phyloP scores from a whole-genome alignment of 2,888 invertebrate genomes.

The Sialis fuliginosa region DNA sequence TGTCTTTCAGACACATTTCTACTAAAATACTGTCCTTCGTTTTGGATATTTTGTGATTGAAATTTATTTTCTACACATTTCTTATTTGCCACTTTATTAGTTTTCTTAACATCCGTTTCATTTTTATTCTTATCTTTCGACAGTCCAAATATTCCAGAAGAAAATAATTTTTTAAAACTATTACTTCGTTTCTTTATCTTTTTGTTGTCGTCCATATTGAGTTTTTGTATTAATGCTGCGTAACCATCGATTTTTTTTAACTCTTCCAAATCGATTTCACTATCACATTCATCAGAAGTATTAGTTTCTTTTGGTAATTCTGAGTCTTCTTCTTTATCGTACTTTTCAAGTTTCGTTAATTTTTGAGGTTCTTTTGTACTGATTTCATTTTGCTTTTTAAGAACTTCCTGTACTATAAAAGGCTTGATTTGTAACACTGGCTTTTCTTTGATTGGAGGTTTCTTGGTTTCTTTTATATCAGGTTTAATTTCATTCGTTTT shows the following conservation, averaged over 20 bases:
- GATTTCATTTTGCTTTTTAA: no score
- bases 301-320: neutral
- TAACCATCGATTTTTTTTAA: constrained; percentile 17
- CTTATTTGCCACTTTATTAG: constrained; percentile 7
- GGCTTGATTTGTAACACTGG: no score
- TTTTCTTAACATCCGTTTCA: constrained; percentile 14
- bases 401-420: no score
- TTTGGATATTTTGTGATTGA: constrained; percentile 17
- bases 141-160: constrained; percentile 10
- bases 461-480: no score
- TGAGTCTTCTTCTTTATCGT: constrained; percentile 3
- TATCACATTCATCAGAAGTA: neutral
- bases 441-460: no score
- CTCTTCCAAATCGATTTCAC: neutral
- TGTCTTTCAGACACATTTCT: neutral
- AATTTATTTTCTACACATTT: constrained; percentile 15
- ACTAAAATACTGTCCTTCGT: constrained; percentile 16
- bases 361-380: neutral
- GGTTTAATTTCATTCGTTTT: no score
- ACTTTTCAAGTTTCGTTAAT: constrained; percentile 1
- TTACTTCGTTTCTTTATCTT: constrained; percentile 19
- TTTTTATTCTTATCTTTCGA: constrained; percentile 24
- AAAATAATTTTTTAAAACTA: constrained; percentile 20
- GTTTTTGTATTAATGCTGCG: constrained; percentile 18
- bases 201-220: constrained; percentile 18